These are phyloP conservation scores for Megathymus violae DNA, from an alignment of 1,140 invertebrate genomes.

Conservation along the genomic window DNA sequence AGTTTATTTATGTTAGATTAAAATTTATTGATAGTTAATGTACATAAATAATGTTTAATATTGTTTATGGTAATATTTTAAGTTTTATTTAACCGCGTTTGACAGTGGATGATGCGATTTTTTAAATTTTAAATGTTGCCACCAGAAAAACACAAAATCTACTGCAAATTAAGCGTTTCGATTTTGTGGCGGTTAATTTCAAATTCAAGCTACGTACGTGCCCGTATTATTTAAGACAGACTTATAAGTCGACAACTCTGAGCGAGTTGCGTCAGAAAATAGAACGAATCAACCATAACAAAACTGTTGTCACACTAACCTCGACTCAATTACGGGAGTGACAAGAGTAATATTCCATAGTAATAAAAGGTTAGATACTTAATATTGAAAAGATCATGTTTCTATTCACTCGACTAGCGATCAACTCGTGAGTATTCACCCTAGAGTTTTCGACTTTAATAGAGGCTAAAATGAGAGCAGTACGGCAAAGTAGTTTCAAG, in stretches of 20 bases:
- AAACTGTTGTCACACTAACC: constrained; percentile 3
- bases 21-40: constrained; percentile 14
- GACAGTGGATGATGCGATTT: constrained; percentile 5
- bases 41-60: constrained; percentile 17
- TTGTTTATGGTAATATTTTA: constrained; percentile 12
- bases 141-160: constrained; percentile 15
- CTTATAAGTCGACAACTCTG: constrained; percentile 50
- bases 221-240: constrained; percentile 50
- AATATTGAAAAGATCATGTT: constrained; percentile 32
- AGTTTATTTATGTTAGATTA: constrained; percentile 32
- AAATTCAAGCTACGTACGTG: constrained; percentile 49
- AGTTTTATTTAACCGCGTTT: neutral
- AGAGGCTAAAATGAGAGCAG: constrained; percentile 68
- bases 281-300: constrained; percentile 9
- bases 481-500: constrained; percentile 45
- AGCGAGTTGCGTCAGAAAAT: constrained; percentile 37
- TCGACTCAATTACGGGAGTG: constrained; percentile 27
- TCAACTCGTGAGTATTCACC: constrained; percentile 35
- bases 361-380: constrained; percentile 24
- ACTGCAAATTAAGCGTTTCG: constrained; percentile 1
- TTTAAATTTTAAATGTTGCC: constrained; percentile 20
- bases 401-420: constrained; percentile 37
- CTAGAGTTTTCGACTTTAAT: constrained; percentile 48
- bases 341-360: constrained; percentile 9
- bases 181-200: constrained; percentile 37